Percentiles rank a stretch among this genome's conserved stretches.
phyloP scores from a whole-genome alignment of 2,888 invertebrate genomes.

The Neria commutata region DNA sequence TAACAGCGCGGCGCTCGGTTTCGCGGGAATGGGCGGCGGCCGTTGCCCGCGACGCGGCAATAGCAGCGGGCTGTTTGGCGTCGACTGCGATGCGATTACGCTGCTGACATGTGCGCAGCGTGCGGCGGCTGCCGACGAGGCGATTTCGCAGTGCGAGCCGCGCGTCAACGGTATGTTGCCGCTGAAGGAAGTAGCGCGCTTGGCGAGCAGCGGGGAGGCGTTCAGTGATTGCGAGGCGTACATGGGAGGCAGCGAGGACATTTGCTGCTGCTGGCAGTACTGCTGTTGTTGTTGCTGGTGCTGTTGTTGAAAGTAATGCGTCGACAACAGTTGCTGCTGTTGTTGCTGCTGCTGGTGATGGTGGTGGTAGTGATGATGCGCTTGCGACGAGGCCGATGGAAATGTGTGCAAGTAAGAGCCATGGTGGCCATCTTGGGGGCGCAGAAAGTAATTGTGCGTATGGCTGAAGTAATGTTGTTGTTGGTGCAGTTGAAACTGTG shows the following conservation, averaged over 20 bases:
- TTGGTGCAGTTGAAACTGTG: slow-evolving; percentile 15
- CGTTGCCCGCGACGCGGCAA: slow-evolving; percentile 67
- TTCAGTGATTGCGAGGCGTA: slow-evolving; percentile 49
- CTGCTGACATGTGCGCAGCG: slow-evolving; percentile 16
- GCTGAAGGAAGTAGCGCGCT: slow-evolving; percentile 57
- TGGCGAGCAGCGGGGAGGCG: slow-evolving; percentile 55
- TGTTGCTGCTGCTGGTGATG: slow-evolving; percentile 39
- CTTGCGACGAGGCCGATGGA: slow-evolving; percentile 52
- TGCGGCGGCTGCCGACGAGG: not conserved
- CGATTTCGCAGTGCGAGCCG: slow-evolving; percentile 29
- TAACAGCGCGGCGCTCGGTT: slow-evolving; percentile 44
- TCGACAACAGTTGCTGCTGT: slow-evolving; percentile 6
- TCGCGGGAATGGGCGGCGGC: slow-evolving; percentile 58
- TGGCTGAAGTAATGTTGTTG: slow-evolving; percentile 37
- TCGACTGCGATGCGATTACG: slow-evolving; percentile 63
- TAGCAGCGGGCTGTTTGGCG: slow-evolving; percentile 76
- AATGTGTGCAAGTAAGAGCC: slow-evolving; percentile 53
- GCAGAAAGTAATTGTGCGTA: slow-evolving; percentile 48
- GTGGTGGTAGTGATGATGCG: slow-evolving; percentile 32
- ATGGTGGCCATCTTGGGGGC: slow-evolving; percentile 45
- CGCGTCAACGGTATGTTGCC: slow-evolving; percentile 52
- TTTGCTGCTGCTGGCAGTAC: slow-evolving; percentile 34
- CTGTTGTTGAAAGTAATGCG: slow-evolving; percentile 30
- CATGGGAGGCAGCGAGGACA: slow-evolving; percentile 33
- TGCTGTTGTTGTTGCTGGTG: slow-evolving; percentile 33